Base-by-base conservation (phyloP, 2,797 vertebrate species). In the Poliocrania exsul region DNA sequence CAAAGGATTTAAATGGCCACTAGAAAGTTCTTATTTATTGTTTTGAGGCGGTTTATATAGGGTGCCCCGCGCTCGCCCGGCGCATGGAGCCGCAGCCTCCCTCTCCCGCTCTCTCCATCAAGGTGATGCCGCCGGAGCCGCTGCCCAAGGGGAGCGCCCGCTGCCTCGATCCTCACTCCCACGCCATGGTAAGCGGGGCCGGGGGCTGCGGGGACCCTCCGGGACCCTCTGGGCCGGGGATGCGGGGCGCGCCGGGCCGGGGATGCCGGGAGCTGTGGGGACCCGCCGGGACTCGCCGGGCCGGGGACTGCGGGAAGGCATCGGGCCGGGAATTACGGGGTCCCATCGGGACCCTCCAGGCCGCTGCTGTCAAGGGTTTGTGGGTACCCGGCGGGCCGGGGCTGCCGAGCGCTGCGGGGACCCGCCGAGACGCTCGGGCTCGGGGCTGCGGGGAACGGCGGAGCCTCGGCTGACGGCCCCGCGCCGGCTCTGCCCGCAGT, bases 1-100 rank as follows among this genome's bases (percentile, higher is more conserved):
- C 97, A 94, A 97, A 98, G 98, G 98, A 98, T 98, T 98, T 98
- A 98, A 97, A 98, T 98, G 98, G 97, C 98, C 98, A 97, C 98
- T 98, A 98, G 97, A 98, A 98, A 98, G 97, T 97, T 98, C 98
- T 98, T 97, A 98, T 98, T 98, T 98, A 98, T 98, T 99, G 98
- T 99, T 98, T 98, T 98, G 98, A 97, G 97, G 97, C 84, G 97
- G 98, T 98, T 98, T 99, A 98, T 98, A 99, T 98, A 99, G 98
- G 97, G 96, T 96, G 95, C 95, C 86, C 93, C 94, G 78, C 83
- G 84, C 95, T 96, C 96, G 94, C 92, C 93, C 80, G 80, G 97
- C 97, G 96, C 95, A 94, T 97, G 97, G 97, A 97, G 96, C 97
- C 97, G 97, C 92, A 95, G 92, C 95, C 96, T 88, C 81, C 97